Percentiles rank a stretch among this genome's conserved stretches.
phyloP scores from a whole-genome alignment of 2,113 vertebrate genomes.

The Peucedramus taeniatus region DNA sequence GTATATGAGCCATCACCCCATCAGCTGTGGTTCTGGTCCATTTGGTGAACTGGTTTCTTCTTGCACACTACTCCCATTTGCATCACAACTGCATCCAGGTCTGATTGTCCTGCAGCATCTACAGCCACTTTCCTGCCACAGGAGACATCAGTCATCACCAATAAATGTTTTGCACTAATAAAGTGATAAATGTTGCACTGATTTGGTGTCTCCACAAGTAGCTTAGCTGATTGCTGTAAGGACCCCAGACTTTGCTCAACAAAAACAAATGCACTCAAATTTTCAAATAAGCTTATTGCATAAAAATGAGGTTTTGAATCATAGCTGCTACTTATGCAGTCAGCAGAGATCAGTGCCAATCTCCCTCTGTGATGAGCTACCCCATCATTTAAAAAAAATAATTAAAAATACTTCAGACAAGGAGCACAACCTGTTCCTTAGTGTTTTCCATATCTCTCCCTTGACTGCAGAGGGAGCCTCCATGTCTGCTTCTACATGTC shows the following conservation, averaged over 20 bases:
- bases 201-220: background rate
- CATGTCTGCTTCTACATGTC: constrained; percentile 8
- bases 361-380: background rate
- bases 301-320: background rate
- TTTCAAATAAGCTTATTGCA: background rate
- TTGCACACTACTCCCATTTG: background rate
- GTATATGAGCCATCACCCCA: background rate
- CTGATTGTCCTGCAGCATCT: background rate
- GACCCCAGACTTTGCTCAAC: background rate
- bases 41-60: background rate
- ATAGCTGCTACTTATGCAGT: background rate
- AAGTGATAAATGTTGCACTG: background rate
- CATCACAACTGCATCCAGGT: background rate
- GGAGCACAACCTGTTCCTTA: background rate
- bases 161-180: background rate
- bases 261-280: background rate
- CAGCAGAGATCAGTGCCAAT: background rate
- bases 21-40: rapidly evolving
- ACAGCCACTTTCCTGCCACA: background rate
- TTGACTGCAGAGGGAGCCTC: constrained; percentile 61
- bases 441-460: background rate
- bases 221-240: background rate
- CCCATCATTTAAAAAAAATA: background rate
- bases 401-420: background rate
- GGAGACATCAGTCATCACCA: background rate